phyloP scores from a whole-genome alignment of 2,113 vertebrate species.

The Calyptomena viridis region DNA sequence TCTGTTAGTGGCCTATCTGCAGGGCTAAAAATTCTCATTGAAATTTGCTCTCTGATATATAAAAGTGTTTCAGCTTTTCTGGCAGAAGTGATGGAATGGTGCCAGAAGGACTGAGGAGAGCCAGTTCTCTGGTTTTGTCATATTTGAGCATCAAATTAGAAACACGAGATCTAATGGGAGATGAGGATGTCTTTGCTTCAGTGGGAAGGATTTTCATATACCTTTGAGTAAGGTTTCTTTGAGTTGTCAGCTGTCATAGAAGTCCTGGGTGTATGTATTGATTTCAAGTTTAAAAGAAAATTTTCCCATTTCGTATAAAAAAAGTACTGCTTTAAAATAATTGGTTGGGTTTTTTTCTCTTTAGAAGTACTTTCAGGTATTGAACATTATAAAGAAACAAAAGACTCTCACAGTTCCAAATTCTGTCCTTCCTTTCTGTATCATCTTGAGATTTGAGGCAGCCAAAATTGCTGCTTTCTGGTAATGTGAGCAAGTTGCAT shows the following conservation, averaged over 20 bases:
- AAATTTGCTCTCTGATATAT: neutral
- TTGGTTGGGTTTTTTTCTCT: neutral
- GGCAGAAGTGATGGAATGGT: neutral
- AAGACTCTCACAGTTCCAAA: neutral
- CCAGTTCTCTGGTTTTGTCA: neutral
- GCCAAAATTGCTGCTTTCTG: neutral
- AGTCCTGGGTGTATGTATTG: neutral
- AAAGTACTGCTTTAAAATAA: neutral
- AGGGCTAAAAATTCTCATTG: conserved; percentile 28
- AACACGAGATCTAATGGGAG: neutral
- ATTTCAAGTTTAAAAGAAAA: neutral
- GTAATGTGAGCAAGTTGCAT: neutral
- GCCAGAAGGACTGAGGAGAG: conserved; percentile 11
- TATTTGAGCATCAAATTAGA: neutral
- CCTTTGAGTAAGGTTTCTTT: neutral
- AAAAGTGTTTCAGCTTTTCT: conserved; percentile 20
- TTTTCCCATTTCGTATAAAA: neutral
- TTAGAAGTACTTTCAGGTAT: neutral
- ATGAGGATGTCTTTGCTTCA: neutral
- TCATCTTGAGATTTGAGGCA: neutral
- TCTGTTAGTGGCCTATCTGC: neutral
- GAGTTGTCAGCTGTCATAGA: neutral
- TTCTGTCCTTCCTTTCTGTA: neutral
- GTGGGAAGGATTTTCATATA: neutral
- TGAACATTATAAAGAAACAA: neutral